Evolutionary conservation across 1,140 invertebrate species (phyloP), one percentile per base, ranked within the genome.

Genomic region (Euwallacea similis): DNA sequence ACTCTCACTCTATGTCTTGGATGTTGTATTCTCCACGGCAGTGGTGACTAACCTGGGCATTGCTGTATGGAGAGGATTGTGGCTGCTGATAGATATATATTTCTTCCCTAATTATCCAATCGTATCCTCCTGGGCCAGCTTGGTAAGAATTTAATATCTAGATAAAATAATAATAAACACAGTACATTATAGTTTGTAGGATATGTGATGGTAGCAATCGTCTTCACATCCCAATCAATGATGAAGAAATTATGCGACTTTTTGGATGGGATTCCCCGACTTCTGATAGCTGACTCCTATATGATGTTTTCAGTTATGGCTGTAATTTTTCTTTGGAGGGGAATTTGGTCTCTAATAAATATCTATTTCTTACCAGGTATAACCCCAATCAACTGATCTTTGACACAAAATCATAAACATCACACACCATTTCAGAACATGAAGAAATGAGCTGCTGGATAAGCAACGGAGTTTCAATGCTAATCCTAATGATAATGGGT

Each of bases 61-160:
- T 0, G 91, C 93, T 77, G 91, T 93, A 8, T 96, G 94, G 94
- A 85, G 93, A 77, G 93, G 94, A 43, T 85, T 88, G 21, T 96
- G 93, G 92, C 87, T 88, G 7, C 82, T 94, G 53, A 84, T 94
- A 54, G 93, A 95, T 81, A 82, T 91, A 68, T 89, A 87, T 77
- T 81, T 95, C 6, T 95, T 88, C 79, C 93, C 93, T 0, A 85
- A 86, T 0, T 82, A 90, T 77, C 72, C 69, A 8, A 73, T 79
- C 15, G 81, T 80, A 68, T 91, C 90, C 0, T 88, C 90, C 21
- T 89, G 90, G 85, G 87, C 87, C 3, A 95, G 93, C 47, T 78
- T 94, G 83, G 93, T 95, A 83, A 55, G 69, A 33, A 58, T 2
- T 33, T 33, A 33, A 33, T 0, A 54, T 8, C 9, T 64, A 43